Conservation (phyloP, 2,113 vertebrate species). For the Notarius lentiginosus region DNA sequence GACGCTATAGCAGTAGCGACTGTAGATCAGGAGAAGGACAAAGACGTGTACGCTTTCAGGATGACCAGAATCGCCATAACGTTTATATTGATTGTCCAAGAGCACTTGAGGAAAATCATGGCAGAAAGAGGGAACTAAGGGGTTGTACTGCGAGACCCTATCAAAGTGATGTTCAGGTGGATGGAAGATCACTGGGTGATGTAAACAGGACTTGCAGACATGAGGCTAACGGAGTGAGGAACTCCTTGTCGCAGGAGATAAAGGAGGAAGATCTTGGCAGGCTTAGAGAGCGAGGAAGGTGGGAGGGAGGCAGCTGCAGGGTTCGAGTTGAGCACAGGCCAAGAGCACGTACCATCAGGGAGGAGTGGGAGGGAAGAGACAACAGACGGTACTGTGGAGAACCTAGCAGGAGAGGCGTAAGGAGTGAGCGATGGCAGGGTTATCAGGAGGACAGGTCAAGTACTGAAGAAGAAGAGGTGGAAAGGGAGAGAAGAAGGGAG, state of each 20-base stretch:
- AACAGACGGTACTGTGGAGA: neutral
- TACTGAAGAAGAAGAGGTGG: conserved; percentile 59
- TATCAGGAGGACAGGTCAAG: conserved; percentile 53
- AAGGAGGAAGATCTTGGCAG: conserved; percentile 40
- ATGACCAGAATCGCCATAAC: conserved; percentile 35
- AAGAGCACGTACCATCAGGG: neutral
- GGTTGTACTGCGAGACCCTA: neutral
- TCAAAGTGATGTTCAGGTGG: conserved; percentile 60
- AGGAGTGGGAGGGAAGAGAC: conserved; percentile 30
- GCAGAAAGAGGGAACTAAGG: conserved; percentile 17
- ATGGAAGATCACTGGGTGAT: conserved; percentile 53
- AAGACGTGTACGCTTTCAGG: conserved; percentile 69
- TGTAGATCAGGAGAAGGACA: conserved; percentile 58
- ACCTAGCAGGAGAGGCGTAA: conserved; percentile 46
- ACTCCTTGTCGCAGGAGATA: neutral
- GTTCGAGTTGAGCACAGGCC: neutral
- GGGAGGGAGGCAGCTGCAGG: conserved; percentile 32
- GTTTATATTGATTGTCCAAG: conserved; percentile 37
- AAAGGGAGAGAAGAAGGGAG: conserved; percentile 56
- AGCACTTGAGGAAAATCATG: conserved; percentile 63
- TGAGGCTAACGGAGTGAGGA: conserved; percentile 46
- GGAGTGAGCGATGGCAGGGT: conserved; percentile 48
- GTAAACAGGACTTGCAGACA: conserved; percentile 39
- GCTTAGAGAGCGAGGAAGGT: conserved; percentile 42
- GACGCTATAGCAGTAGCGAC: conserved; percentile 49